phyloP scores from a whole-genome alignment of 2,797 vertebrate genomes.

The Paratrypauchen microcephalus region DNA sequence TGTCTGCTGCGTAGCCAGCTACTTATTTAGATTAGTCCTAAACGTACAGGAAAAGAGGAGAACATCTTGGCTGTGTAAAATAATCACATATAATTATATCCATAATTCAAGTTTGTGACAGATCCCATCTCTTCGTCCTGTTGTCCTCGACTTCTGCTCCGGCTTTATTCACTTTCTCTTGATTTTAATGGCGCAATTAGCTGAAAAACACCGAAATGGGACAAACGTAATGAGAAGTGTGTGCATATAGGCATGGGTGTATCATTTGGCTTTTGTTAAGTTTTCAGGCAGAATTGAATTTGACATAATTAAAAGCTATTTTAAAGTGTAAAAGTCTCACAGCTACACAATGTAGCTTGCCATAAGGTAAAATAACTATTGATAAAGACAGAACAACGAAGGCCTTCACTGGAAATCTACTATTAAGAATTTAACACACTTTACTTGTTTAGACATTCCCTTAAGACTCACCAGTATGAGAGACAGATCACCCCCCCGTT shows the following conservation, averaged over 20 bases:
- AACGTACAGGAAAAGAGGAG: conserved; percentile 97
- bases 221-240: conserved; percentile 74
- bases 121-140: conserved; percentile 98
- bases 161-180: conserved; percentile 90
- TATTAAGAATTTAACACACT: not conserved
- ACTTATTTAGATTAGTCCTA: conserved; percentile 99
- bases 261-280: conserved; percentile 54
- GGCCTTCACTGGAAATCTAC: not conserved
- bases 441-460: not conserved
- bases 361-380: not conserved
- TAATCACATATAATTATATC: conserved; percentile 99
- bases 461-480: not conserved
- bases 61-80: conserved; percentile 98
- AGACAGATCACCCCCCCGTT: not conserved
- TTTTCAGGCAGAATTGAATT: conserved; percentile 55
- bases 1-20: conserved; percentile 90
- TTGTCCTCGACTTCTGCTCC: conserved; percentile 94
- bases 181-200: conserved; percentile 96
- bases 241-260: conserved; percentile 33
- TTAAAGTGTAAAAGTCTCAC: conserved; percentile 1
- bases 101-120: conserved; percentile 99
- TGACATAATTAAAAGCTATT: conserved; percentile 35
- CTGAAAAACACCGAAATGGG: conserved; percentile 80
- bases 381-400: no score
- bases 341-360: not conserved